phyloP scores from a whole-genome alignment of 2,797 vertebrate species.

The Martes flavigula region DNA sequence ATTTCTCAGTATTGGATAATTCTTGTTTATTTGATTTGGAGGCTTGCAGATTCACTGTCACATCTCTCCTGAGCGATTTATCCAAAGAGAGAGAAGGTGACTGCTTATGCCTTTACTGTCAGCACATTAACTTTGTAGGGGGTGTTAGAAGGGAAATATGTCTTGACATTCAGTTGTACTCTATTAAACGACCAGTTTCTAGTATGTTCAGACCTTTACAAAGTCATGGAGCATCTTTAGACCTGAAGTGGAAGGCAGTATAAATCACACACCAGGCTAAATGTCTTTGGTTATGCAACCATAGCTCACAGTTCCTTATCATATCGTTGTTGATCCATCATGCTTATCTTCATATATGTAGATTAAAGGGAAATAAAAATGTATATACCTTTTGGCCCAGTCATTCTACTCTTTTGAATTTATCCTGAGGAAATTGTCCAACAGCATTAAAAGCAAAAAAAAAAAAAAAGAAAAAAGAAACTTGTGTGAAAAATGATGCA shows the following conservation, averaged over 20 bases:
- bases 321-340: background rate
- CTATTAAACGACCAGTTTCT: background rate
- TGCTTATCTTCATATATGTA: background rate
- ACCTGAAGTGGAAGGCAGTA: background rate
- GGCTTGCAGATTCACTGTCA: background rate
- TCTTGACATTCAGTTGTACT: background rate
- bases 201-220: background rate
- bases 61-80: background rate
- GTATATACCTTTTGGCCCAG: background rate
- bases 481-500: background rate
- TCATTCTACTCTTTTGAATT: background rate
- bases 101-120: background rate
- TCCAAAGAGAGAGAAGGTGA: background rate
- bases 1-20: slow-evolving; percentile 32
- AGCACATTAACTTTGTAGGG: background rate
- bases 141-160: background rate
- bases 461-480: background rate
- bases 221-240: background rate
- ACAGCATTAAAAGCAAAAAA: background rate
- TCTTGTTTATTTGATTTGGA: slow-evolving; percentile 54
- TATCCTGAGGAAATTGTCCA: background rate
- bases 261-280: background rate
- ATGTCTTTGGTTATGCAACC: background rate
- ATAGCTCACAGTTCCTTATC: background rate
- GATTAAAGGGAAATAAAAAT: background rate